Evolutionary conservation across 1,140 invertebrate genomes (phyloP).

Genomic region (Luehdorfia chinensis): DNA sequence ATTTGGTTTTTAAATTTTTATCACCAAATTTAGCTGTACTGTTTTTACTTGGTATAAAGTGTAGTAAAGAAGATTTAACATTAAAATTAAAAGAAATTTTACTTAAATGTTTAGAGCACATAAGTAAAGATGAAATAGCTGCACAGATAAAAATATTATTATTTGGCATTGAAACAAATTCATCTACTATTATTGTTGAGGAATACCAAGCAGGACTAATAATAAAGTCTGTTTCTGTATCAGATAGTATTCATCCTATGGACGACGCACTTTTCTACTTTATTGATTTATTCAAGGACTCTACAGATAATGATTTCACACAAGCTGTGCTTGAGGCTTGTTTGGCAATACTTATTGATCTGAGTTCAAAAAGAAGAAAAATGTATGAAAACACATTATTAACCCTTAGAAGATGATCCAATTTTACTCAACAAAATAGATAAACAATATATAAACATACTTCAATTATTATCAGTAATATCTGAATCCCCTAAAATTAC

Average conservation of each 20-base stretch:
- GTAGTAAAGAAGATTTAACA: conserved; percentile 45
- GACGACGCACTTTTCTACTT: conserved; percentile 40
- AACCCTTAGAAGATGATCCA: conserved; percentile 52
- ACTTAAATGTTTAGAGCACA: conserved; percentile 48
- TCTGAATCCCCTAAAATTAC: conserved; percentile 49
- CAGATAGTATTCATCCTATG: conserved; percentile 24
- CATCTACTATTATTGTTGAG: conserved; percentile 33
- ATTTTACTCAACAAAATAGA: conserved; percentile 50
- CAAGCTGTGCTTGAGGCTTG: conserved; percentile 39
- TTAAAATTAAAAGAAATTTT: conserved; percentile 56
- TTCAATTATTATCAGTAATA: conserved; percentile 58
- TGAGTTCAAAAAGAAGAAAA: conserved; percentile 33
- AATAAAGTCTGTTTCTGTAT: conserved; percentile 40
- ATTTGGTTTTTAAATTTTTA: conserved; percentile 40
- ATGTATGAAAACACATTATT: conserved; percentile 43
- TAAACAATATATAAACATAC: conserved; percentile 45
- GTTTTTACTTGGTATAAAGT: conserved; percentile 46
- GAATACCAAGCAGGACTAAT: conserved; percentile 53
- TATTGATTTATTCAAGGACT: conserved; percentile 39
- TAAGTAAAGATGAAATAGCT: conserved; percentile 32
- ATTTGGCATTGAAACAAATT: conserved; percentile 30
- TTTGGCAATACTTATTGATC: conserved; percentile 40
- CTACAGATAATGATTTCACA: conserved; percentile 28
- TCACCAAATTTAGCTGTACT: conserved; percentile 51
- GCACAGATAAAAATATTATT: conserved; percentile 36